These are phyloP conservation scores for Tetropium fuscum DNA, from an alignment of 2,888 invertebrate species.

Conservation along the genomic window DNA sequence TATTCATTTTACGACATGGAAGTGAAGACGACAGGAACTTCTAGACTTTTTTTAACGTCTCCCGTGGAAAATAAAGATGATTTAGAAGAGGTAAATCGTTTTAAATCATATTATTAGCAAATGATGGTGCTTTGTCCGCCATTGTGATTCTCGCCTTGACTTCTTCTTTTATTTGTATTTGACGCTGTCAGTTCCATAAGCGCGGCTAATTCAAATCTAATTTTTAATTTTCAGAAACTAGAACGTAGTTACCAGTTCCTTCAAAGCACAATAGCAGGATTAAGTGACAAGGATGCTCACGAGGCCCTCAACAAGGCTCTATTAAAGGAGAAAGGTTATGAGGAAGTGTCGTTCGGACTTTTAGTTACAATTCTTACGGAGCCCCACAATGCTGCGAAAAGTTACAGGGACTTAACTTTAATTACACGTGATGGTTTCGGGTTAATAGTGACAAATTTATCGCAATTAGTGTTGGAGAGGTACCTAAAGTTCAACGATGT, in stretches of 20 bases:
- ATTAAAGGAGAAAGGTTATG: constrained; percentile 89
- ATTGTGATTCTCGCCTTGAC: constrained; percentile 67
- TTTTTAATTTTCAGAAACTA: constrained; percentile 80
- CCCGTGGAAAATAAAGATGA: constrained; percentile 91
- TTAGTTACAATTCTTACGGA: constrained; percentile 91
- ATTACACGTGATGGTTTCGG: constrained; percentile 91
- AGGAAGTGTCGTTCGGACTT: constrained; percentile 93
- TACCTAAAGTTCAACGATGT: constrained; percentile 89
- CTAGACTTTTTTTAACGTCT: constrained; percentile 85
- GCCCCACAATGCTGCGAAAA: constrained; percentile 83
- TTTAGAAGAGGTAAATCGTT: constrained; percentile 85
- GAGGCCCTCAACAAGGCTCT: constrained; percentile 91
- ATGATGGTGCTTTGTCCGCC: constrained; percentile 69
- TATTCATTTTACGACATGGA: constrained; percentile 55
- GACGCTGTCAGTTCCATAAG: constrained; percentile 57
- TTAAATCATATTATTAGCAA: constrained; percentile 64
- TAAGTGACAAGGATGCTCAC: constrained; percentile 94
- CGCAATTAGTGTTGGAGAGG: constrained; percentile 82
- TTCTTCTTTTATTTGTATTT: constrained; percentile 61
- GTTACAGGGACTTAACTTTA: constrained; percentile 91
- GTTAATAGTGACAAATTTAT: constrained; percentile 83
- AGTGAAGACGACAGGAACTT: constrained; percentile 65
- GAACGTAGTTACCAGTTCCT: constrained; percentile 86
- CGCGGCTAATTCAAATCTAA: constrained; percentile 60
- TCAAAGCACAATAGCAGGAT: constrained; percentile 81